phyloP scores from a whole-genome alignment of 2,113 vertebrate genomes.

The Oncorhynchus clarkii region DNA sequence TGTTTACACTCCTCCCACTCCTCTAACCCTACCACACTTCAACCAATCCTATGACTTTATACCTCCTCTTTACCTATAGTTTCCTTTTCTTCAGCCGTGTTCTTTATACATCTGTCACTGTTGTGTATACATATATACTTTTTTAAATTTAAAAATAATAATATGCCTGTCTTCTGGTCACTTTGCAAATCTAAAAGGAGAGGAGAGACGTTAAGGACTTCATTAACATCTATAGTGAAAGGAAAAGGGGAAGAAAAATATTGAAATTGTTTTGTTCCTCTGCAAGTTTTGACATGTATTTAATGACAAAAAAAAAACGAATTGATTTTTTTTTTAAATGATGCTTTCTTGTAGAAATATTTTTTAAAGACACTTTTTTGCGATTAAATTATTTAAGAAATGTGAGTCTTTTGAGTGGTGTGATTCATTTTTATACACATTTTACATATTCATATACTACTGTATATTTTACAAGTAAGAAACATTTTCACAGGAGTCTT shows the following conservation, averaged over 20 bases:
- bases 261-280: conserved; percentile 63
- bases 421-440: conserved; percentile 1
- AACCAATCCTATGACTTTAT: conserved; percentile 3
- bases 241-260: conserved; percentile 12
- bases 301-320: conserved; percentile 62
- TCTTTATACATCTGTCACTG: conserved; percentile 45
- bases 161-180: conserved; percentile 52
- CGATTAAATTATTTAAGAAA: conserved; percentile 88
- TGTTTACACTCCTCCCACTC: conserved; percentile 58
- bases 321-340: conserved; percentile 55
- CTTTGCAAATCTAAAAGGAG: conserved; percentile 40
- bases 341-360: conserved; percentile 88
- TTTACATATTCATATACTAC: neutral
- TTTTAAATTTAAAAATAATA: neutral
- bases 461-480: too few relatives aligned
- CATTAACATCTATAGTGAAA: conserved; percentile 45
- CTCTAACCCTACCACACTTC: conserved; percentile 7
- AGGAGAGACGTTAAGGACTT: conserved; percentile 48
- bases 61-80: conserved; percentile 5
- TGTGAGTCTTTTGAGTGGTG: conserved; percentile 43
- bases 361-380: conserved; percentile 89
- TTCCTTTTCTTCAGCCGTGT: neutral
- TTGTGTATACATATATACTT: conserved; percentile 50
- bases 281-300: conserved; percentile 70
- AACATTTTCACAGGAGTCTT: too few relatives aligned